These are phyloP conservation scores for Amblyjoppa fuscipennis DNA, from an alignment of 2,888 invertebrate genomes.

Conservation along the genomic window DNA sequence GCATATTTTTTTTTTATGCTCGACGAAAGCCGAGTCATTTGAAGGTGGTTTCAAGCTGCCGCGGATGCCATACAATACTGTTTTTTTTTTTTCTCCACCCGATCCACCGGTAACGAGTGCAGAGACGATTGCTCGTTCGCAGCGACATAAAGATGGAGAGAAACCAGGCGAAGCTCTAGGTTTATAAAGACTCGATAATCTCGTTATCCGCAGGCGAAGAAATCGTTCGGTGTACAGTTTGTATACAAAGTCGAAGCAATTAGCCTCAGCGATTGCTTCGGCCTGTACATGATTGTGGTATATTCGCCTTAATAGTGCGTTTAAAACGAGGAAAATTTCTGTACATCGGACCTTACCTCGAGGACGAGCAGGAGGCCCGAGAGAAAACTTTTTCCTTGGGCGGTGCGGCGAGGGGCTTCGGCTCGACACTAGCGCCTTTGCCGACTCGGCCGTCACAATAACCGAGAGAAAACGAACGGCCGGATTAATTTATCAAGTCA, in stretches of 20 bases:
- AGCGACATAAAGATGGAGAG: conserved; percentile 1
- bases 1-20: background rate
- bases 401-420: background rate
- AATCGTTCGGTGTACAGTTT: conserved; percentile 45
- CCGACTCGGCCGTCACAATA: too few relatives aligned
- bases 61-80: background rate
- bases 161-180: conserved; percentile 1
- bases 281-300: background rate
- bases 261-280: conserved; percentile 33
- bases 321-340: background rate
- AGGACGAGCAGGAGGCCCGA: conserved; percentile 19
- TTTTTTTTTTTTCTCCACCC: conserved; percentile 10
- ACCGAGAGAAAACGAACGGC: conserved; percentile 33
- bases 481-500: conserved; percentile 59
- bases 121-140: background rate
- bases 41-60: background rate
- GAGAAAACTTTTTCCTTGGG: too few relatives aligned
- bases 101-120: conserved; percentile 32
- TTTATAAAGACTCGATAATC: conserved; percentile 38
- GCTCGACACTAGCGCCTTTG: too few relatives aligned
- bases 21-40: conserved; percentile 6
- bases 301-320: background rate
- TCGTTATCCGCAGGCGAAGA: conserved; percentile 63
- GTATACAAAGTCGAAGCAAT: conserved; percentile 48
- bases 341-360: background rate